A percentile compares a stretch with the other conserved stretches of the same genome.
Conservation (phyloP, 2,888 invertebrate species). For the Busseola fusca region DNA sequence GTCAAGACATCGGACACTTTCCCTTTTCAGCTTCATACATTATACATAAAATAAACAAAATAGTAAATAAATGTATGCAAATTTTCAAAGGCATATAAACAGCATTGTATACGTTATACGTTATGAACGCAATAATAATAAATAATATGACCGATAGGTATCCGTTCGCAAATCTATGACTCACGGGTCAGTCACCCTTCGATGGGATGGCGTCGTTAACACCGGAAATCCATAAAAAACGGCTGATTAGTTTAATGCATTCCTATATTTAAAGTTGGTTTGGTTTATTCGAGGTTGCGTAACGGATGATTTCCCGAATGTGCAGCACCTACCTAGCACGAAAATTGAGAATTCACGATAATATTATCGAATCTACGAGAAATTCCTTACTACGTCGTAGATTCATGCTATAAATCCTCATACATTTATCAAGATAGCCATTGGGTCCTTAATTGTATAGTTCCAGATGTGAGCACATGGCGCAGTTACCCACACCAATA, state of each 20-base stretch:
- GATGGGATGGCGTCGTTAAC: slow-evolving; percentile 50
- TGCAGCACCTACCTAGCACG: not conserved
- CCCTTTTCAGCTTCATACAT: slow-evolving; percentile 39
- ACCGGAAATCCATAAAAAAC: slow-evolving; percentile 55
- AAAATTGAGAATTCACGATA: not conserved
- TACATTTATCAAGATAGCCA: not conserved
- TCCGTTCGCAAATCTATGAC: slow-evolving; percentile 60
- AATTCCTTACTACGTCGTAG: not conserved
- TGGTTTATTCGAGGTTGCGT: slow-evolving; percentile 20
- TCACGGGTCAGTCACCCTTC: slow-evolving; percentile 60
- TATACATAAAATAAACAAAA: slow-evolving; percentile 16
- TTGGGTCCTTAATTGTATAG: not conserved
- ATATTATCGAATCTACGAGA: no score
- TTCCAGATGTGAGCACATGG: slow-evolving; percentile 2
- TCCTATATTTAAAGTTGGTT: slow-evolving; percentile 41
- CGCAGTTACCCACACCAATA: not conserved
- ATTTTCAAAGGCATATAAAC: slow-evolving; percentile 47
- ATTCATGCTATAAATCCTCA: not conserved
- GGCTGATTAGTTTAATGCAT: slow-evolving; percentile 49
- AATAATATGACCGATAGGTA: slow-evolving; percentile 61
- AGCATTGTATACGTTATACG: slow-evolving; percentile 53
- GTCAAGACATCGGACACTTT: slow-evolving; percentile 26
- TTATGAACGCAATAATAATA: slow-evolving; percentile 61
- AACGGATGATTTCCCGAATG: slow-evolving; percentile 5
- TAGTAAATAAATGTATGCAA: slow-evolving; percentile 40